These are phyloP conservation scores for Zaprionus obscuricornis DNA, from an alignment of 2,888 invertebrate genomes.

Conservation along the genomic window DNA sequence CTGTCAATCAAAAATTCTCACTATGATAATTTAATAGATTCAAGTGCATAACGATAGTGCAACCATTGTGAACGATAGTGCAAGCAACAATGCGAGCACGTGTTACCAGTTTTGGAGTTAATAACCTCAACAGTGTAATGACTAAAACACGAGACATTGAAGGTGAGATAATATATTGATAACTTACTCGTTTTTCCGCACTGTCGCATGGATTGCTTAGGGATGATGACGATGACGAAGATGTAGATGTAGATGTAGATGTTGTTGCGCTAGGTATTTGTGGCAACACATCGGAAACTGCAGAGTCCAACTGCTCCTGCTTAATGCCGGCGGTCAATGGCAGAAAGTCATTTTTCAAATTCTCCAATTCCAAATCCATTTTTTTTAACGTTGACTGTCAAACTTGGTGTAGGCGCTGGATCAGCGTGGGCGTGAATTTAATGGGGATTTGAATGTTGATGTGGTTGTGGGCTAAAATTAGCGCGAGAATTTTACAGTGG, in stretches of 20 bases:
- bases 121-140: too few relatives aligned
- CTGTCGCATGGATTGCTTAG: slow-evolving; percentile 83
- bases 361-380: slow-evolving; percentile 83
- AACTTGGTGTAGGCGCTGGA: slow-evolving; percentile 5
- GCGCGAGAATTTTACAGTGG: slow-evolving; percentile 40
- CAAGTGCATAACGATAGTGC: background rate
- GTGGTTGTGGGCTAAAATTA: slow-evolving; percentile 44
- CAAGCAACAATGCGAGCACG: slow-evolving; percentile 44
- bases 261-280: slow-evolving; percentile 67
- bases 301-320: slow-evolving; percentile 81
- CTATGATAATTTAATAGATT: slow-evolving; percentile 24
- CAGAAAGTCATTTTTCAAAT: slow-evolving; percentile 82
- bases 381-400: slow-evolving; percentile 22
- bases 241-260: slow-evolving; percentile 73
- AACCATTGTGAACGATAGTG: too few relatives aligned
- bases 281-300: slow-evolving; percentile 68
- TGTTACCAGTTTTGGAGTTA: too few relatives aligned
- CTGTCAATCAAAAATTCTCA: background rate
- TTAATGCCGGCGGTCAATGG: slow-evolving; percentile 82
- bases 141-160: slow-evolving; percentile 9
- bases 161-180: slow-evolving; percentile 19
- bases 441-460: background rate
- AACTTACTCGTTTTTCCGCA: slow-evolving; percentile 83
- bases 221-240: slow-evolving; percentile 74
- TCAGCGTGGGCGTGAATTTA: too few relatives aligned